These are phyloP conservation scores for Hippocampus zosterae DNA, from an alignment of 2,113 vertebrate species.

Conservation along the genomic window DNA sequence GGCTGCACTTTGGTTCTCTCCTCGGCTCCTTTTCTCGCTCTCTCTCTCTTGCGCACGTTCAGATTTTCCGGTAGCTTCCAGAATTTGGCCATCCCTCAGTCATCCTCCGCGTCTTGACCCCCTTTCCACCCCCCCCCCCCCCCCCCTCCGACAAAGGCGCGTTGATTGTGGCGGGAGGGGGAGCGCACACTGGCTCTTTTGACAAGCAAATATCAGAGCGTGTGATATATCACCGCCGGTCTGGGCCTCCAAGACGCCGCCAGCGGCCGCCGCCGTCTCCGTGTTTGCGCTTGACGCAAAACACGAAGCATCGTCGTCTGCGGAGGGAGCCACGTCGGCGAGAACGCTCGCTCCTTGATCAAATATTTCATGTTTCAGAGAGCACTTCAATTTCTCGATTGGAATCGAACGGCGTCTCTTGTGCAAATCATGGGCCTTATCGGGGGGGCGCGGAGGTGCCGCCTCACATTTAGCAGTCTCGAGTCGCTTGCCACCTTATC, in stretches of 20 bases:
- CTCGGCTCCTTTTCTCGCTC: constrained; percentile 20
- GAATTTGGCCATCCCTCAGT: constrained; percentile 44
- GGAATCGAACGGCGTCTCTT: constrained; percentile 44
- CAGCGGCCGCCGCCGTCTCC: constrained; percentile 36
- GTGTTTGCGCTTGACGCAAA: constrained; percentile 41
- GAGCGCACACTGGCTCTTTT: constrained; percentile 71
- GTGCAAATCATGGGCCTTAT: constrained; percentile 43
- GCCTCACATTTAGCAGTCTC: no score
- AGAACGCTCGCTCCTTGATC: constrained; percentile 51
- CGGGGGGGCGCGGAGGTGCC: no score
- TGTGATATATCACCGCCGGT: constrained; percentile 47
- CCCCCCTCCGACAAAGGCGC: constrained; percentile 64
- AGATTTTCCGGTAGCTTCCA: constrained; percentile 38
- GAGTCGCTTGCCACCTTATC: constrained; percentile 39
- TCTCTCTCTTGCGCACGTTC: constrained; percentile 4
- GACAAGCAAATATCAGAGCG: constrained; percentile 73
- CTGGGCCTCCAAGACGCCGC: constrained; percentile 8
- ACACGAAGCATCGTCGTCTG: constrained; percentile 50
- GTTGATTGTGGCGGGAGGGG: constrained; percentile 68
- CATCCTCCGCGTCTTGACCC: constrained; percentile 39
- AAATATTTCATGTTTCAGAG: constrained; percentile 53
- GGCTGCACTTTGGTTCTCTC: constrained; percentile 41
- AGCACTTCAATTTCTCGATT: constrained; percentile 57
- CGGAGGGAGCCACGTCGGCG: constrained; percentile 24
- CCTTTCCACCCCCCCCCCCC: constrained; percentile 31